A percentile compares a stretch with the other conserved stretches of the same genome.
phyloP scores from a whole-genome alignment of 2,113 vertebrate species.

The Barbus barbus region DNA sequence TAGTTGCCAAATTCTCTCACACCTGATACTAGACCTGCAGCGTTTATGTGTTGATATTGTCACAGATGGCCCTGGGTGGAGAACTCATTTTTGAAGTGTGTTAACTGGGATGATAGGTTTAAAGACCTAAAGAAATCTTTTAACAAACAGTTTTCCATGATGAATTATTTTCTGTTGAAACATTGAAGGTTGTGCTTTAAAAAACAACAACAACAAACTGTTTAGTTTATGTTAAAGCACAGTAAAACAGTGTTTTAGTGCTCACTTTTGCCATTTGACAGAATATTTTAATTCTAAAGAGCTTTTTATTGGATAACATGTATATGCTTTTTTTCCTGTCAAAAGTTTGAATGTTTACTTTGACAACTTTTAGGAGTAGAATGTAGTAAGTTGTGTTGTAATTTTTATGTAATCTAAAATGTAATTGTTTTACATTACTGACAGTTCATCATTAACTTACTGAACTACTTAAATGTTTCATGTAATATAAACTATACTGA shows the following conservation, averaged over 20 bases:
- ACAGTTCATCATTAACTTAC: too few species aligned
- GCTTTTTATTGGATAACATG: not conserved
- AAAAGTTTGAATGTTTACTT: not conserved
- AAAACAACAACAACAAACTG: too few species aligned
- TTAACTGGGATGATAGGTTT: not conserved
- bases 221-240: too few species aligned
- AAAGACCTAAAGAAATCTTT: too few species aligned
- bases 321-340: not conserved
- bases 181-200: too few species aligned
- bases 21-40: conserved; percentile 5
- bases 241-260: not conserved
- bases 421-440: too few species aligned
- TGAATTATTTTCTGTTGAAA: too few species aligned
- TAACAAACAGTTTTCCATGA: too few species aligned
- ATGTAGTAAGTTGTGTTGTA: not conserved
- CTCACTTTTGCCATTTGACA: not conserved
- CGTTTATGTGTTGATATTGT: conserved; percentile 15
- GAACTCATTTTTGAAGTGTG: conserved; percentile 20
- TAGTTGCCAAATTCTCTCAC: not conserved
- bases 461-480: too few species aligned
- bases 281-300: not conserved
- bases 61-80: conserved; percentile 13
- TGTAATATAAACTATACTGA: too few species aligned
- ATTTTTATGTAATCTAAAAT: too few species aligned
- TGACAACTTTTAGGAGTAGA: too few species aligned